phyloP scores from a whole-genome alignment of 2,888 invertebrate genomes.

The Panzeria rudis region DNA sequence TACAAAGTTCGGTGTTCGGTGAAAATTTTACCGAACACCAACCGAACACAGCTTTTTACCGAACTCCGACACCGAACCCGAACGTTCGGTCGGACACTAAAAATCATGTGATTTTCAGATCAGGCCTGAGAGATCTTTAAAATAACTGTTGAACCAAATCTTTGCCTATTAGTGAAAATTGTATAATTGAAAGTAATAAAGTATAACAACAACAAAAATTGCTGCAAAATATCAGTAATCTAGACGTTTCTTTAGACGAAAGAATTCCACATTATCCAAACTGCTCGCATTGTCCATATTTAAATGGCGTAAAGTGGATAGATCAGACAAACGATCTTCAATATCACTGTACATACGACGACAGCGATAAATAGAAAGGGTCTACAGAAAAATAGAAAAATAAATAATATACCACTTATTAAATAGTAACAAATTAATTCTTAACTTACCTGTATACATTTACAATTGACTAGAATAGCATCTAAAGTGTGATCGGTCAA shows the following conservation, averaged over 20 bases:
- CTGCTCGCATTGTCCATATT: conserved; percentile 80
- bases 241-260: conserved; percentile 80
- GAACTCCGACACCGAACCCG: too few species aligned
- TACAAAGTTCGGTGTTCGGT: too few species aligned
- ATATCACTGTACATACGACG: conserved; percentile 82
- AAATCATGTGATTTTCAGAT: too few species aligned
- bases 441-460: conserved; percentile 80
- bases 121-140: too few species aligned
- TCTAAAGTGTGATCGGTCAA: conserved; percentile 85
- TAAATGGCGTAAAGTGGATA: conserved; percentile 79
- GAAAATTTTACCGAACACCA: too few species aligned
- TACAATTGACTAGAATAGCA: conserved; percentile 84
- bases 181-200: conserved; percentile 82
- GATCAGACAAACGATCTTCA: conserved; percentile 79
- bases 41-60: too few species aligned
- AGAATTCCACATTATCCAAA: conserved; percentile 81
- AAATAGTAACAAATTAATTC: background rate
- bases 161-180: conserved; percentile 78
- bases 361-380: conserved; percentile 80
- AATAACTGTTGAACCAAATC: background rate
- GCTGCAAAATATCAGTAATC: conserved; percentile 83
- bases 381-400: conserved; percentile 68
- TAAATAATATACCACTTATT: background rate
- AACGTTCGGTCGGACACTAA: too few species aligned
- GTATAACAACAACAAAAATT: conserved; percentile 81